Percentiles rank a stretch among this genome's conserved stretches.
Evolutionary conservation across 2,113 vertebrate genomes (phyloP).

Genomic region (Colius striatus): DNA sequence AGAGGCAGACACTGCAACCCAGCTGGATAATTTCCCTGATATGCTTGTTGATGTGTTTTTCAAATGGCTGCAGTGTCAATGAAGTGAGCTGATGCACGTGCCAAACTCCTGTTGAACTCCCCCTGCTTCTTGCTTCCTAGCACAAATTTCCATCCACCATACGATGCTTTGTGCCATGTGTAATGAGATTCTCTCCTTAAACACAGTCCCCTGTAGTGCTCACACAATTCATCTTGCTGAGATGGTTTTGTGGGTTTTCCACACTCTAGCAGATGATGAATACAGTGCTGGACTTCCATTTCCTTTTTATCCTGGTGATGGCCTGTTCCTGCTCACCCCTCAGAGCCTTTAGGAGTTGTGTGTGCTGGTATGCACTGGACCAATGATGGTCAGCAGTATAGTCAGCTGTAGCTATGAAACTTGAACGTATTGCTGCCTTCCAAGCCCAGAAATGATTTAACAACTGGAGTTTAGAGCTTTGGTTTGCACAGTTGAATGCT

Average conservation of each 20-base stretch:
- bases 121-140: background rate
- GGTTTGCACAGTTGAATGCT: background rate
- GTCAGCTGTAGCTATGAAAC: background rate
- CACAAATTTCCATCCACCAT: background rate
- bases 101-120: background rate
- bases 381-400: accelerated
- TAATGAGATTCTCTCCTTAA: background rate
- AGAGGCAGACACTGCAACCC: background rate
- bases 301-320: background rate
- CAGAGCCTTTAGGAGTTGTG: background rate
- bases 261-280: background rate
- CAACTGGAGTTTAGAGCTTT: background rate
- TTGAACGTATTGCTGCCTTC: background rate
- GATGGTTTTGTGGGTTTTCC: background rate
- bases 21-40: background rate
- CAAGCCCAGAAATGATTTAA: background rate
- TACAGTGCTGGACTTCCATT: background rate
- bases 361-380: background rate
- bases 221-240: accelerated
- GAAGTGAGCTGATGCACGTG: background rate
- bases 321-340: background rate
- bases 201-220: background rate
- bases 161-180: background rate
- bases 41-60: background rate
- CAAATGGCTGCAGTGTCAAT: background rate